Evolutionary conservation across 2,888 invertebrate genomes (phyloP).

Genomic region (Eumacrocentrus americanus): DNA sequence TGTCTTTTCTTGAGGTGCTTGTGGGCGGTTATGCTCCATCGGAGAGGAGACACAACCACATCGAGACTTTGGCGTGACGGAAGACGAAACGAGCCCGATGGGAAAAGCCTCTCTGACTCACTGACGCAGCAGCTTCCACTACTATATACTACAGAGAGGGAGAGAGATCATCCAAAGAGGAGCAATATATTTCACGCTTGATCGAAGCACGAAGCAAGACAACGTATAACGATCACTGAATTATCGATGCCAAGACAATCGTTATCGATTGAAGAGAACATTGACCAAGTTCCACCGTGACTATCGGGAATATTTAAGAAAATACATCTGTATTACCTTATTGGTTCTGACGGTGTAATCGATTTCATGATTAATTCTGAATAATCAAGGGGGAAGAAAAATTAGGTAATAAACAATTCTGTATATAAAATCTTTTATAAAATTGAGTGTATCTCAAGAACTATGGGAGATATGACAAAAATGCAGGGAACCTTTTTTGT

Average conservation of each 20-base stretch:
- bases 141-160: too few relatives aligned
- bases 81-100: constrained; percentile 35
- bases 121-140: constrained; percentile 23
- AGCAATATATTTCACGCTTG: constrained; percentile 6
- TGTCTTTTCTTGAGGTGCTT: constrained; percentile 1
- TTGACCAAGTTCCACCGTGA: too few relatives aligned
- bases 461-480: too few relatives aligned
- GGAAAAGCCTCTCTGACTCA: constrained; percentile 27
- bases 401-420: too few relatives aligned
- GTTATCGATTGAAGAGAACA: not conserved
- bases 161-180: not conserved
- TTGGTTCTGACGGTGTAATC: too few relatives aligned
- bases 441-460: too few relatives aligned
- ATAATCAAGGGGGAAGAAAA: too few relatives aligned
- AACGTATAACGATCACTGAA: constrained; percentile 10
- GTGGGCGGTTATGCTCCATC: constrained; percentile 1
- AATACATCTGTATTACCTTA: too few relatives aligned
- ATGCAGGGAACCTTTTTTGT: too few relatives aligned
- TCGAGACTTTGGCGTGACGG: constrained; percentile 19
- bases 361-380: too few relatives aligned
- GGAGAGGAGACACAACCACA: constrained; percentile 15
- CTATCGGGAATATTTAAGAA: too few relatives aligned
- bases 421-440: too few relatives aligned
- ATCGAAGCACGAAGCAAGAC: constrained; percentile 1
- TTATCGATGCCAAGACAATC: constrained; percentile 9